These are phyloP conservation scores for Scophthalmus maximus DNA, from an alignment of 2,113 vertebrate genomes.

Conservation along the genomic window DNA sequence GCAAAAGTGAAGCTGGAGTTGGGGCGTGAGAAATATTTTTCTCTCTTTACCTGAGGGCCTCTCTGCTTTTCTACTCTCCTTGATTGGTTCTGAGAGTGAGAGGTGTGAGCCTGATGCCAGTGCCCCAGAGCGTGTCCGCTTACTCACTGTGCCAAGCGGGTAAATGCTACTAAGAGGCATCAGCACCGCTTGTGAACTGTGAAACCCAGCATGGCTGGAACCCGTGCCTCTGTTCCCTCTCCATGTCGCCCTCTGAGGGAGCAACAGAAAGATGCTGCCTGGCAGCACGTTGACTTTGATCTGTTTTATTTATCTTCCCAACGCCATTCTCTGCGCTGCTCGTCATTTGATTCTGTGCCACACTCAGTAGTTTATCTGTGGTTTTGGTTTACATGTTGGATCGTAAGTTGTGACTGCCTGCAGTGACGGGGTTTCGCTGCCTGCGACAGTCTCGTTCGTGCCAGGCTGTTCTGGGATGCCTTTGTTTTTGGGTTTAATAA, in stretches of 20 bases:
- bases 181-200: constrained; percentile 54
- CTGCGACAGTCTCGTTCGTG: constrained; percentile 16
- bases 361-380: background rate
- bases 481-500: constrained; percentile 41
- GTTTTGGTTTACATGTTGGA: constrained; percentile 23
- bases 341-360: constrained; percentile 21
- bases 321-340: background rate
- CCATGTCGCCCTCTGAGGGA: constrained; percentile 25
- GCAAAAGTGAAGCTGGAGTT: background rate
- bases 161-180: constrained; percentile 54
- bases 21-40: constrained; percentile 2
- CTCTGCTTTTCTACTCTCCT: constrained; percentile 26
- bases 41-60: constrained; percentile 14
- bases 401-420: constrained; percentile 18
- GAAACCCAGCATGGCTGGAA: constrained; percentile 39
- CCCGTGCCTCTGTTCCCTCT: constrained; percentile 24
- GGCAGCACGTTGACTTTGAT: constrained; percentile 19
- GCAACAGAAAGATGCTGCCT: constrained; percentile 18
- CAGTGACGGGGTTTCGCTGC: constrained; percentile 26
- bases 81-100: constrained; percentile 43
- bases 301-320: constrained; percentile 7
- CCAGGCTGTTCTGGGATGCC: constrained; percentile 28
- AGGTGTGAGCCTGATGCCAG: constrained; percentile 32
- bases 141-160: constrained; percentile 49
- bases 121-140: constrained; percentile 46